Evolutionary conservation across 1,140 invertebrate genomes (phyloP), one percentile per base, ranked within the genome.

Genomic region (Pentalonia nigronervosa): DNA sequence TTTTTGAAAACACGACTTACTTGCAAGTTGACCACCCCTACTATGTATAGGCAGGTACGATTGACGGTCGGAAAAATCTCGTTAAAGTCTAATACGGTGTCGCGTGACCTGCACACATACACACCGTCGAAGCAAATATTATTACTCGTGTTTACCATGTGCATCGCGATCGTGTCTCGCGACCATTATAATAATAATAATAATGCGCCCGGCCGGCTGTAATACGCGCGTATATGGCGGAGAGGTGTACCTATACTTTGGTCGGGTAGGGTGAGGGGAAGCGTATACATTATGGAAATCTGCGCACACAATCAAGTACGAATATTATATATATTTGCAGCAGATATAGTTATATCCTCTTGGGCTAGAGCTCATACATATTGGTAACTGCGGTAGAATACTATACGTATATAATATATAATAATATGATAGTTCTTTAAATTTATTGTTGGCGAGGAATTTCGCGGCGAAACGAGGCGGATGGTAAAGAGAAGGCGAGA

Each of bases 241-340:
- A 41, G 41, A 41, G 41, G 41, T 41, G 41, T 4, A 41, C 7
- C 1, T n/a, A n/a, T n/a, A n/a, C n/a, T n/a, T n/a, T n/a, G n/a
- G n/a, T 3, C 14, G 48, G 50, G 50, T 6, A 14, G 0, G 50
- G 20, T 20, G 21, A 17, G 50, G 14, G 30, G 30, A 11, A n/a
- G 60, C 60, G 60, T 23, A 76, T 76, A 4, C 41, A 41, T 41
- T 41, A 76, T 76, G n/a, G 60, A 76, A 76, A 76, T 76, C n/a
- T 41, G 41, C 60, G n/a, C 60, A 76, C 60, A 76, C 60, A 76
- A 76, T 76, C n/a, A 76, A 76, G 60, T 76, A 76, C 60, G 60
- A 76, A 76, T 76, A 76, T 76, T 17, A n/a, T 76, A 41, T 41
- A 41, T 41, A 41, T 4, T 4, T 41, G 41, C 41, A 41, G 41